Conservation (phyloP, 30 jellyfish, hydroid and myxozoan species). For the Phacellophora camtschatica region DNA sequence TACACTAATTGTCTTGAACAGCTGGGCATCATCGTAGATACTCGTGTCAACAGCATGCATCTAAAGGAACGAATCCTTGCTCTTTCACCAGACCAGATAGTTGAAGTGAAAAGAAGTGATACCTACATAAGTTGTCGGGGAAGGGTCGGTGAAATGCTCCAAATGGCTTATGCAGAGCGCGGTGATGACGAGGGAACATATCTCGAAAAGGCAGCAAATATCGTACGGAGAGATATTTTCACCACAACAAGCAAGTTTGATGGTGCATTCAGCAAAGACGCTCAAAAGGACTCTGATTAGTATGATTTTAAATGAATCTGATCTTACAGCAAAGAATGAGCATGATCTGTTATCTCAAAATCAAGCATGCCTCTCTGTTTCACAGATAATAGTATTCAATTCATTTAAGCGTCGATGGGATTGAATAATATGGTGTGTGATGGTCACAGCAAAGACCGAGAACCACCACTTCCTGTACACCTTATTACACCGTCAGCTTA, state of each 20-base stretch:
- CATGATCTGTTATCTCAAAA: background rate
- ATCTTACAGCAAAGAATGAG: background rate
- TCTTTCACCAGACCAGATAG: constrained; percentile 8
- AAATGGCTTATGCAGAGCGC: background rate
- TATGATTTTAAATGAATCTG: background rate
- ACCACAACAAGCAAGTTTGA: background rate
- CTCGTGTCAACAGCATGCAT: constrained; percentile 5
- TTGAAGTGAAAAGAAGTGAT: background rate
- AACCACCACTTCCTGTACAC: constrained; percentile 46
- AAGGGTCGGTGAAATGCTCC: constrained; percentile 7
- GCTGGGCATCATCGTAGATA: constrained; percentile 1
- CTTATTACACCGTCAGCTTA: constrained; percentile 23
- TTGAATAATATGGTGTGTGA: constrained; percentile 3
- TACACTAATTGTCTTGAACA: constrained; percentile 1
- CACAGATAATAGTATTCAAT: background rate
- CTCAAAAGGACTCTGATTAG: background rate
- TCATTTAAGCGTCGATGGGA: too few species aligned
- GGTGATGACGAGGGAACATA: constrained; percentile 1
- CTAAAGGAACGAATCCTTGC: constrained; percentile 10
- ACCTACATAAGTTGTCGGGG: constrained; percentile 1
- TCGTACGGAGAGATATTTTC: background rate
- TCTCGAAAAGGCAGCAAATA: constrained; percentile 10
- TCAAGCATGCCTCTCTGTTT: background rate
- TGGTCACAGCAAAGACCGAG: constrained; percentile 36
- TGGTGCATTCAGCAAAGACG: background rate